phyloP scores from a whole-genome alignment of 2,888 invertebrate genomes.

The Sarcophaga carnaria region DNA sequence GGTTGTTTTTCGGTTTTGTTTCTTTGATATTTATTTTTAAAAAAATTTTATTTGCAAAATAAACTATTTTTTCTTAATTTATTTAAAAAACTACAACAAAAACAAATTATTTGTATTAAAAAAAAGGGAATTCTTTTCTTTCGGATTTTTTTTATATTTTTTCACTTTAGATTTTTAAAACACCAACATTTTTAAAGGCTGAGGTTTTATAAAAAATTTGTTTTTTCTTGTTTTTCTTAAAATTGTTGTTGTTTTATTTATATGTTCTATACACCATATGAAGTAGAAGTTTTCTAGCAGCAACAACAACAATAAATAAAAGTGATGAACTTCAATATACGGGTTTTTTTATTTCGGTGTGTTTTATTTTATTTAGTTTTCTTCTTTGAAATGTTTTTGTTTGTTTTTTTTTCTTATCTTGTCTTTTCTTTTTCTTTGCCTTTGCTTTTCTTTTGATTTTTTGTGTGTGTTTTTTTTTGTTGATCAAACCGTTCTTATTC shows the following conservation, averaged over 20 bases:
- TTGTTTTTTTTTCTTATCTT: conserved; percentile 1
- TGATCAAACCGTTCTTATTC: conserved; percentile 66
- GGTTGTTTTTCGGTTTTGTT: conserved; percentile 23
- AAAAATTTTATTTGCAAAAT: neutral
- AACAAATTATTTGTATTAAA: neutral
- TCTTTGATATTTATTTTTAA: neutral
- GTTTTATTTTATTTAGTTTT: neutral
- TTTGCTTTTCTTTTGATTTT: conserved; percentile 1
- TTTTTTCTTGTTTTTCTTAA: conserved; percentile 22
- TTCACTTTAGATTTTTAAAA: conserved; percentile 3
- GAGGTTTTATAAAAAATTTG: conserved; percentile 15
- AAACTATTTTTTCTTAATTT: no score
- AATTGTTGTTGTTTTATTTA: neutral
- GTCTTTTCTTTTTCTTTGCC: conserved; percentile 10
- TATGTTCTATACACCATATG: conserved; percentile 40
- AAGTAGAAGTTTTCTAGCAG: conserved; percentile 23
- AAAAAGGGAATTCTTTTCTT: conserved; percentile 2
- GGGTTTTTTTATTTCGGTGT: conserved; percentile 20
- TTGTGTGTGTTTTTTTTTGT: conserved; percentile 3
- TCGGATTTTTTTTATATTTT: conserved; percentile 25
- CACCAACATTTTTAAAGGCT: neutral
- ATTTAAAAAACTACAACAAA: conserved; percentile 4
- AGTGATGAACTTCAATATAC: conserved; percentile 42
- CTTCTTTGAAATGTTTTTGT: conserved; percentile 13
- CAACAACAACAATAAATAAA: conserved; percentile 44